phyloP scores from a whole-genome alignment of 2,113 vertebrate genomes.

The Gymnobelideus leadbeateri region DNA sequence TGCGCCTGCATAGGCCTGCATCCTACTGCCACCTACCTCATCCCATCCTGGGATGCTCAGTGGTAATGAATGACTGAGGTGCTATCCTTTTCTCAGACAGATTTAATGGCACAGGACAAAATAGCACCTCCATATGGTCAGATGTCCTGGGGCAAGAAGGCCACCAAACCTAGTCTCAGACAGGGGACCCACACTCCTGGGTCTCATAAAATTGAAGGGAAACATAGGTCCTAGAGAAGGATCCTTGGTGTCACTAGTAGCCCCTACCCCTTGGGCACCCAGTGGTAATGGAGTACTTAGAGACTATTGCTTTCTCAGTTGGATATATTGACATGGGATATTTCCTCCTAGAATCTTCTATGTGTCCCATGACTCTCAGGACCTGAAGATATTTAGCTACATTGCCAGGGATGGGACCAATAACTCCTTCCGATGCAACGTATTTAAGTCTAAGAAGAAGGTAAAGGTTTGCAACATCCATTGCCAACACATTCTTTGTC shows the following conservation, averaged over 20 bases:
- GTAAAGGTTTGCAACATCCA: conserved; percentile 66
- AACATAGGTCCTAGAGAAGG: background rate
- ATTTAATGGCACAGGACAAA: background rate
- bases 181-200: background rate
- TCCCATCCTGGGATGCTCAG: background rate
- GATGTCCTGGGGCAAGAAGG: background rate
- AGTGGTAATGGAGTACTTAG: background rate
- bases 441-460: conserved; percentile 95
- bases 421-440: conserved; percentile 91
- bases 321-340: background rate
- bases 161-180: background rate
- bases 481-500: background rate
- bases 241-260: background rate
- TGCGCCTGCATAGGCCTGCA: no score
- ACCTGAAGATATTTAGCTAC: conserved; percentile 93
- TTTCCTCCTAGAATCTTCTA: conserved; percentile 89
- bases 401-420: conserved; percentile 89
- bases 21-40: no score
- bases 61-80: background rate
- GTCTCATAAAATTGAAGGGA: background rate
- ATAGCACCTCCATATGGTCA: background rate
- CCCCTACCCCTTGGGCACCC: background rate
- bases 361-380: conserved; percentile 90
- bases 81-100: background rate
- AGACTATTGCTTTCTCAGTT: background rate